Conservation (phyloP, 1,140 invertebrate genomes). For the Eumeta japonica region DNA sequence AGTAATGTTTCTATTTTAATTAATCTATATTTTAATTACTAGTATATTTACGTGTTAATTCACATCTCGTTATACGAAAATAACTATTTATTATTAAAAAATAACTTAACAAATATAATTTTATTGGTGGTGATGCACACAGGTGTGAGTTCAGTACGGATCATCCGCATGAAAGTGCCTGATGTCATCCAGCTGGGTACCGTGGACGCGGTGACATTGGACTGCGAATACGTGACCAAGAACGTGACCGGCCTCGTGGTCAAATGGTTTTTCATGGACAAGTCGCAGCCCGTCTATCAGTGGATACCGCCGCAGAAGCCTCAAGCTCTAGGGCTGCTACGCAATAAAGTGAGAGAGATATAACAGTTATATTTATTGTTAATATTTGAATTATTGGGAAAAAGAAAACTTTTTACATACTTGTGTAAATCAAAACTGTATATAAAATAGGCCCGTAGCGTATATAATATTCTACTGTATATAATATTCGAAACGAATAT, state of each 20-base stretch:
- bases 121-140: no score
- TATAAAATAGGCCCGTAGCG: not conserved
- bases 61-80: no score
- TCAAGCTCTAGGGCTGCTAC: slow-evolving; percentile 62
- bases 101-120: no score
- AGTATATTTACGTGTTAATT: no score
- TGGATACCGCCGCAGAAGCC: slow-evolving; percentile 71
- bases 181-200: slow-evolving; percentile 65
- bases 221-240: slow-evolving; percentile 70
- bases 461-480: not conserved
- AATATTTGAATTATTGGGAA: not conserved
- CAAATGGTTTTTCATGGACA: slow-evolving; percentile 74
- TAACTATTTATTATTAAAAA: no score
- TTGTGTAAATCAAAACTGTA: not conserved
- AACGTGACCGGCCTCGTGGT: slow-evolving; percentile 67
- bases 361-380: not conserved
- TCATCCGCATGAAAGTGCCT: slow-evolving; percentile 68
- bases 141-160: slow-evolving; percentile 56
- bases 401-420: not conserved
- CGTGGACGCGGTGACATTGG: slow-evolving; percentile 62
- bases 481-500: no score
- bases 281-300: slow-evolving; percentile 69
- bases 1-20: no score
- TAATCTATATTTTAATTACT: no score
- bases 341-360: slow-evolving; percentile 59